These are phyloP conservation scores for Lates calcarifer DNA, from an alignment of 2,113 vertebrate species.

Conservation along the genomic window DNA sequence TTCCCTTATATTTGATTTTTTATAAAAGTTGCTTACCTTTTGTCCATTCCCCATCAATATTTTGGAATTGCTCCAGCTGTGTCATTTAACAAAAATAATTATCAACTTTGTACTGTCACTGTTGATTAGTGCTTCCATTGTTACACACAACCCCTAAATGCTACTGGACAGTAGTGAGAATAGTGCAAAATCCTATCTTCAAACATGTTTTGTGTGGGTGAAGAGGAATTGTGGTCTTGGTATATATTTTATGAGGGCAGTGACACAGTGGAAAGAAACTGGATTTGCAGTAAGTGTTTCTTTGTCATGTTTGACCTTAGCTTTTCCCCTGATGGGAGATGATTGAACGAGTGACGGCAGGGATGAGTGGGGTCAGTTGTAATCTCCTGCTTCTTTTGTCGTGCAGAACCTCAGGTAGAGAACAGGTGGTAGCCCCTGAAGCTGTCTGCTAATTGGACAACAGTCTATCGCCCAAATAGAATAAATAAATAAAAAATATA, in stretches of 20 bases:
- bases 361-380: conserved; percentile 18
- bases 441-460: conserved; percentile 12
- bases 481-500: not conserved
- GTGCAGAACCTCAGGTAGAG: not conserved
- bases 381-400: conserved; percentile 10
- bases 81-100: no score
- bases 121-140: no score
- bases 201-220: not conserved
- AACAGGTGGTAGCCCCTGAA: not conserved
- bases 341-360: conserved; percentile 11
- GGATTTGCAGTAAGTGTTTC: conserved; percentile 26
- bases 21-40: not conserved
- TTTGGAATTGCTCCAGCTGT: no score
- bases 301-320: conserved; percentile 30
- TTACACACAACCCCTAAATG: not conserved
- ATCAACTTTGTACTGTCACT: no score
- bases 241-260: not conserved
- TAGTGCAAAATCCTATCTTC: not conserved
- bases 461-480: not conserved
- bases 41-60: not conserved
- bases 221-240: not conserved
- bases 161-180: not conserved
- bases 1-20: not conserved
- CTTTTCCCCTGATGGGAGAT: conserved; percentile 16
- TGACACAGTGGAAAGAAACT: conserved; percentile 13